Conservation (phyloP, 2,113 vertebrate species). For the Nerophis ophidion region DNA sequence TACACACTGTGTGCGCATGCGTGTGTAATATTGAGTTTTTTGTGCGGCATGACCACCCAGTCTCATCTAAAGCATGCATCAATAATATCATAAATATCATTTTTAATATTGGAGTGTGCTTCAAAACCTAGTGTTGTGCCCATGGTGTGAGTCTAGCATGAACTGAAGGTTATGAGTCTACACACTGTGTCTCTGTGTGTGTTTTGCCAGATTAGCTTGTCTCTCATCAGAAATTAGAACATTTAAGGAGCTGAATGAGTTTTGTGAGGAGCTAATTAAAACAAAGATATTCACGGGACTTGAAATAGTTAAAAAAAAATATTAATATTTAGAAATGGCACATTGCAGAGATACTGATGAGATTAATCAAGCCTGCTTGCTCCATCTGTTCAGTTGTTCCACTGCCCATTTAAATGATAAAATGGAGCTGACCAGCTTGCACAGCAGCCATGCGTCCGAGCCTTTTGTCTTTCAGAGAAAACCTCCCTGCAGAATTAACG, state of each 20-base stretch:
- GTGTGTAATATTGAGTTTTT: too few relatives aligned
- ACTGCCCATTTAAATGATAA: constrained; percentile 51
- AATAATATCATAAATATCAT: too few relatives aligned
- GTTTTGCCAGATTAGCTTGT: constrained; percentile 16
- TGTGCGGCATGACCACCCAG: too few relatives aligned
- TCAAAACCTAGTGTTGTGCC: neutral
- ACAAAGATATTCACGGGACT: constrained; percentile 44
- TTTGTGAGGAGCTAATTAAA: constrained; percentile 65
- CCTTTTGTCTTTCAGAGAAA: constrained; percentile 29
- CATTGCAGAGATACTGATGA: constrained; percentile 57
- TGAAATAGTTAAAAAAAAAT: constrained; percentile 41
- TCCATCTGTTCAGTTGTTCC: constrained; percentile 64
- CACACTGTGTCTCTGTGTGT: constrained; percentile 14
- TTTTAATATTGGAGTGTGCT: neutral
- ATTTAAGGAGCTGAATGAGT: constrained; percentile 31
- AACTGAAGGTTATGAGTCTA: constrained; percentile 16
- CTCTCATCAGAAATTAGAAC: constrained; percentile 15
- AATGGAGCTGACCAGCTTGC: constrained; percentile 36
- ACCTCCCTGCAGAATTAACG: constrained; percentile 21
- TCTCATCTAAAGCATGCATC: too few relatives aligned
- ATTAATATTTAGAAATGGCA: constrained; percentile 51
- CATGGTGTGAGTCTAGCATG: constrained; percentile 2
- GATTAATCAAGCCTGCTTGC: constrained; percentile 62
- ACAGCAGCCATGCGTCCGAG: constrained; percentile 43
- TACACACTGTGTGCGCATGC: too few relatives aligned